Evolutionary conservation across 2,113 vertebrate genomes (phyloP).

Genomic region (Triplophysa rosa): DNA sequence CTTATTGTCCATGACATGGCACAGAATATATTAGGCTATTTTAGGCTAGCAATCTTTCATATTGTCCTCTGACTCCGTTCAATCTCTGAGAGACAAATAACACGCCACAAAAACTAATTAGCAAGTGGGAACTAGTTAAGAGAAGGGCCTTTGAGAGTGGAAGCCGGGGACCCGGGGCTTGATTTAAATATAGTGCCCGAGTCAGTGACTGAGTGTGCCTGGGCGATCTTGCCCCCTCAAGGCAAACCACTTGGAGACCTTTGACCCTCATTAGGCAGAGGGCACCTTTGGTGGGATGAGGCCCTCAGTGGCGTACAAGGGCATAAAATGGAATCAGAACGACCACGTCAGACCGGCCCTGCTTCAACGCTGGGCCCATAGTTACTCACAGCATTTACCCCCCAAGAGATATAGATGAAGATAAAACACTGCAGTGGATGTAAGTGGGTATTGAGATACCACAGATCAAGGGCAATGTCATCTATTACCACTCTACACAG

Average conservation of each 20-base stretch:
- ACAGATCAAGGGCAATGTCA: slow-evolving; percentile 55
- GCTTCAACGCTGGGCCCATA: not conserved
- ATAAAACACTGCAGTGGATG: not conserved
- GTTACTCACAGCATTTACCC: slow-evolving; percentile 1
- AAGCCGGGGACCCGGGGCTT: slow-evolving; percentile 60
- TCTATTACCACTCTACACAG: slow-evolving; percentile 47
- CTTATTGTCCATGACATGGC: slow-evolving; percentile 60
- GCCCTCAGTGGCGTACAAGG: slow-evolving; percentile 71
- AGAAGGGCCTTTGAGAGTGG: slow-evolving; percentile 69
- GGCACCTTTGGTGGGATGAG: slow-evolving; percentile 71
- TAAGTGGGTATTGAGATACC: slow-evolving; percentile 53
- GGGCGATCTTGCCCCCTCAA: slow-evolving; percentile 70
- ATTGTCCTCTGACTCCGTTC: slow-evolving; percentile 20
- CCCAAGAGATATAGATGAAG: slow-evolving; percentile 6
- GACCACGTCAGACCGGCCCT: not conserved
- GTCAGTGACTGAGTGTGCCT: slow-evolving; percentile 75
- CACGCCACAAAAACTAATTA: slow-evolving; percentile 76
- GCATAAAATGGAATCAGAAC: slow-evolving; percentile 46
- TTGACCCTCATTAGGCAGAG: slow-evolving; percentile 76
- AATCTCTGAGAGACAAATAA: slow-evolving; percentile 75
- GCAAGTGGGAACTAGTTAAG: slow-evolving; percentile 77
- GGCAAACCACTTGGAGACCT: slow-evolving; percentile 69
- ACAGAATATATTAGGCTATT: slow-evolving; percentile 65
- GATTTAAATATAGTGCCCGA: slow-evolving; percentile 77
- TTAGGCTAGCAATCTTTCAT: slow-evolving; percentile 42